phyloP scores from a whole-genome alignment of 2,797 vertebrate genomes.

The Oreochromis mossambicus region DNA sequence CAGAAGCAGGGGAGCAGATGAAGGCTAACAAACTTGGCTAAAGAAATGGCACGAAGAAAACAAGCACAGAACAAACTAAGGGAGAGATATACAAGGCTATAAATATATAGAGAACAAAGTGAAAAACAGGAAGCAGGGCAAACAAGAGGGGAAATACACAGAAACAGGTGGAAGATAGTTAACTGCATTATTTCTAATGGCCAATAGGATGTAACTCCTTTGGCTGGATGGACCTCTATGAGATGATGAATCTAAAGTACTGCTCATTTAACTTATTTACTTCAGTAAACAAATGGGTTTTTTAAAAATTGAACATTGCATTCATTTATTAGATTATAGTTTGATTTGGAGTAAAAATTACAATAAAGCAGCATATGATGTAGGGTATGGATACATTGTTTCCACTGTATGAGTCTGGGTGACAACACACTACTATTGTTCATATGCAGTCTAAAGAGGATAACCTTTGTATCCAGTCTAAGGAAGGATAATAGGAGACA shows the following conservation, averaged over 20 bases:
- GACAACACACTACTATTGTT: neutral
- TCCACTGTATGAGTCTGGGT: neutral
- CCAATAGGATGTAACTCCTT: neutral
- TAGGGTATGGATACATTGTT: neutral
- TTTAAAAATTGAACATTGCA: neutral
- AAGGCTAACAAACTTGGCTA: neutral
- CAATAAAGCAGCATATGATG: neutral
- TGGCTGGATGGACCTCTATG: neutral
- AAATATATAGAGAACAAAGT: neutral
- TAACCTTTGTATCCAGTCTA: neutral
- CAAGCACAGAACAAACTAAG: neutral
- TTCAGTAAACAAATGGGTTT: neutral
- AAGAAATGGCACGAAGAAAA: neutral
- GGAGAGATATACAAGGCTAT: neutral
- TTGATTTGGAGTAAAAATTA: neutral
- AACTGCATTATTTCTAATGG: neutral
- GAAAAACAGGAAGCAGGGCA: neutral
- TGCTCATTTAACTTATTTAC: neutral
- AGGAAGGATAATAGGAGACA: neutral
- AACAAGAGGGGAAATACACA: neutral
- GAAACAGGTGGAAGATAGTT: neutral
- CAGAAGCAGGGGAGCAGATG: neutral
- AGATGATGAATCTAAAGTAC: neutral
- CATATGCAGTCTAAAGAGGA: neutral
- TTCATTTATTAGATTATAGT: neutral